Evolutionary conservation across 2,797 vertebrate species (phyloP).

Genomic region (Pelobates cultripes): DNA sequence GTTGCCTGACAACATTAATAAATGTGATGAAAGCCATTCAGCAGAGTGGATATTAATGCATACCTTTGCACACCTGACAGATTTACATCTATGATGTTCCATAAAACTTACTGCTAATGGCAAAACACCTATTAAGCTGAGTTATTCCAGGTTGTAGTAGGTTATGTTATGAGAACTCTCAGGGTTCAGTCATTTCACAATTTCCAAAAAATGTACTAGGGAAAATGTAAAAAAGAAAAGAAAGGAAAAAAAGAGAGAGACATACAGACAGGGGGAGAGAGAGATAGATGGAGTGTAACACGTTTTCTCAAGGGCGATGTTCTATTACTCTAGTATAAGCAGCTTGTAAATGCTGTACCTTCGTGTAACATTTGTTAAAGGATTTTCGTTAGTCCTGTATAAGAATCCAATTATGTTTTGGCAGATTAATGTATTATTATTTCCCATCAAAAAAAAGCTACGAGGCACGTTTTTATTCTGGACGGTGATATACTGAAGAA

Average conservation of each 20-base stretch:
- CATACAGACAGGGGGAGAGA: too few relatives aligned
- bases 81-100: slow-evolving; percentile 71
- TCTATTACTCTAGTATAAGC: slow-evolving; percentile 60
- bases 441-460: background rate
- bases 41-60: slow-evolving; percentile 65
- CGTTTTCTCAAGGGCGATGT: slow-evolving; percentile 72
- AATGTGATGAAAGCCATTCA: slow-evolving; percentile 70
- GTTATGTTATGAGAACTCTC: slow-evolving; percentile 71
- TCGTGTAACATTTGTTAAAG: background rate
- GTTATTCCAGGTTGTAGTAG: slow-evolving; percentile 70
- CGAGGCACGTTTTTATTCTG: background rate
- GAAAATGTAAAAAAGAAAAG: slow-evolving; percentile 61
- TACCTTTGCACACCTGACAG: slow-evolving; percentile 73
- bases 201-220: slow-evolving; percentile 63
- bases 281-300: slow-evolving; percentile 60
- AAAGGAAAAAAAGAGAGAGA: too few relatives aligned
- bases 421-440: background rate
- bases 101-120: slow-evolving; percentile 76
- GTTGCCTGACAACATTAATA: slow-evolving; percentile 59
- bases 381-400: background rate
- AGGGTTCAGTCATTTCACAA: slow-evolving; percentile 71
- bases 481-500: background rate
- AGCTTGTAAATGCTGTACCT: slow-evolving; percentile 55
- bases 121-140: slow-evolving; percentile 75
- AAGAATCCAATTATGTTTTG: slow-evolving; percentile 6